Conservation (phyloP, 23 tunicate species). For the Botrylloides violaceus region DNA sequence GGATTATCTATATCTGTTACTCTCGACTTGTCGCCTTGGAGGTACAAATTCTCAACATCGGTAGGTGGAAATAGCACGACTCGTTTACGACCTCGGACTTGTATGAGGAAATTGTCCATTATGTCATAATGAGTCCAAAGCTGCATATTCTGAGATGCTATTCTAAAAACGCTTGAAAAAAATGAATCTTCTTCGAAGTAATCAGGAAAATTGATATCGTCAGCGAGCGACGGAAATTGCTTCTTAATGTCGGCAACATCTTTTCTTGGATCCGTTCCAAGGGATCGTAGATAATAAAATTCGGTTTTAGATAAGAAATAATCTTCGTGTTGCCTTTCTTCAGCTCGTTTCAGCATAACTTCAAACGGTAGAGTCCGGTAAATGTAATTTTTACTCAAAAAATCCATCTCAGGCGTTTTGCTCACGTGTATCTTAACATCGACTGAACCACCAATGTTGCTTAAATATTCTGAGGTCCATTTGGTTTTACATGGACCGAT, state of each 20-base stretch:
- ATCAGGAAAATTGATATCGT: constrained; percentile 60
- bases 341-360: constrained; percentile 56
- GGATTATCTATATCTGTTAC: constrained; percentile 55
- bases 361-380: constrained; percentile 59
- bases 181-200: constrained; percentile 48
- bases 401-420: constrained; percentile 67
- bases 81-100: constrained; percentile 68
- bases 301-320: constrained; percentile 60
- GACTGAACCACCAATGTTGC: constrained; percentile 18
- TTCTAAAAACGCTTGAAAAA: constrained; percentile 86
- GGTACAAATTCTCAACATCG: constrained; percentile 66
- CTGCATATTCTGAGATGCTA: constrained; percentile 81
- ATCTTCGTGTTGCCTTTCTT: constrained; percentile 19
- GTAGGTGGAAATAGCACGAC: constrained; percentile 84
- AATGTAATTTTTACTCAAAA: constrained; percentile 52
- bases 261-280: constrained; percentile 74
- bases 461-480: constrained; percentile 67
- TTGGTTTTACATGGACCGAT: constrained; percentile 59
- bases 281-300: constrained; percentile 78
- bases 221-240: constrained; percentile 64
- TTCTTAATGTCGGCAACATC: constrained; percentile 47
- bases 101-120: constrained; percentile 88
- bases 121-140: constrained; percentile 98
- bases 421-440: constrained; percentile 58
- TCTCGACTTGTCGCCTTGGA: constrained; percentile 75